Conservation (phyloP, 2,113 vertebrate species). For the Phalacrocorax brasilianus region DNA sequence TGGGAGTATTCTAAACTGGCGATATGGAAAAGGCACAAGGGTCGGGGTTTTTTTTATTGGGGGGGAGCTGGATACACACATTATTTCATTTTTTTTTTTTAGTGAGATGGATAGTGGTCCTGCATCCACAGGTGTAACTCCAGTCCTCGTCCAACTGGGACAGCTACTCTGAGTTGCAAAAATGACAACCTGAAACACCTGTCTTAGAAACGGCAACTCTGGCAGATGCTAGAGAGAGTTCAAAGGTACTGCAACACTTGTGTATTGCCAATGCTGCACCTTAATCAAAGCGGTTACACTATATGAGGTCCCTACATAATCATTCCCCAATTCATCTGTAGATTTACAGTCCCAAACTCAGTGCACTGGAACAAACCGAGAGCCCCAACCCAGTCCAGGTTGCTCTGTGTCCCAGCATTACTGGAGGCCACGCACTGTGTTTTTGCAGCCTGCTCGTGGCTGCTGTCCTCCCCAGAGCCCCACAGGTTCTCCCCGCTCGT, state of each 20-base stretch:
- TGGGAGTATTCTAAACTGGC: background rate
- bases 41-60: background rate
- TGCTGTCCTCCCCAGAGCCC: background rate
- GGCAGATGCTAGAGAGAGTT: background rate
- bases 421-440: fast-evolving
- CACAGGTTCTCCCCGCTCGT: background rate
- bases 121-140: background rate
- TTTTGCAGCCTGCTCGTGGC: background rate
- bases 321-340: background rate
- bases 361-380: background rate
- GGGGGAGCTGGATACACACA: too few relatives aligned
- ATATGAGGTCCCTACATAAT: background rate
- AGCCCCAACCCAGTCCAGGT: background rate
- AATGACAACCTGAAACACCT: background rate
- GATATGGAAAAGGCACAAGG: background rate
- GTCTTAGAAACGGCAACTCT: background rate
- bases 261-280: background rate
- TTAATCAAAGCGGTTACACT: background rate
- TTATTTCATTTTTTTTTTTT: background rate
- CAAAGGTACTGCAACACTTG: background rate
- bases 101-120: background rate
- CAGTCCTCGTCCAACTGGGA: background rate
- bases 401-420: background rate
- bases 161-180: background rate
- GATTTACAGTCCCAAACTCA: background rate